phyloP scores from a whole-genome alignment of 2,113 vertebrate genomes.

The Xyliphius kryptos region DNA sequence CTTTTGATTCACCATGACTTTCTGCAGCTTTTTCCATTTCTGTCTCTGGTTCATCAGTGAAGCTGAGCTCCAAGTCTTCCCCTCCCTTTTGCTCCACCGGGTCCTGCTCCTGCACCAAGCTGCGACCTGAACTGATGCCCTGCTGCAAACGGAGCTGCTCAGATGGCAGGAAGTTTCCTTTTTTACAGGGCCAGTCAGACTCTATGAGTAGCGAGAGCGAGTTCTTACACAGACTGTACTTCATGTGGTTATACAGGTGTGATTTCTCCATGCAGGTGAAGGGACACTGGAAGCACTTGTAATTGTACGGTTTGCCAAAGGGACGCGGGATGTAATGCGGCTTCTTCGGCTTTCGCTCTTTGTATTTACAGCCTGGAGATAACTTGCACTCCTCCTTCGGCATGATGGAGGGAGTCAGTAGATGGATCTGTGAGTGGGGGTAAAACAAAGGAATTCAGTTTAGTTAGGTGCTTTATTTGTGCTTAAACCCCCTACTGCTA shows the following conservation, averaged over 20 bases:
- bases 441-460: too few relatives aligned
- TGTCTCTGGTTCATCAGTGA: slow-evolving; percentile 50
- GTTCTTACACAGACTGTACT: slow-evolving; percentile 98
- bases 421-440: too few relatives aligned
- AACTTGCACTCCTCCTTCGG: slow-evolving; percentile 83
- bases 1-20: slow-evolving; percentile 35
- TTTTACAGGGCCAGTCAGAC: slow-evolving; percentile 89
- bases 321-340: slow-evolving; percentile 95
- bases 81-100: slow-evolving; percentile 43
- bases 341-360: slow-evolving; percentile 93
- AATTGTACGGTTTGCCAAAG: slow-evolving; percentile 97
- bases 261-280: slow-evolving; percentile 99
- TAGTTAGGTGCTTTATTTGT: too few relatives aligned
- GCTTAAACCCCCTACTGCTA: too few relatives aligned
- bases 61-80: slow-evolving; percentile 52
- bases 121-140: slow-evolving; percentile 40
- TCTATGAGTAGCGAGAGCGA: slow-evolving; percentile 91
- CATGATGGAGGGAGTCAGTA: slow-evolving; percentile 69
- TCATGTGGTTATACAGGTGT: slow-evolving; percentile 99
- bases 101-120: slow-evolving; percentile 43
- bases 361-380: slow-evolving; percentile 79
- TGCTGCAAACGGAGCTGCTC: slow-evolving; percentile 74
- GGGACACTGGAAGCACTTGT: slow-evolving; percentile 98
- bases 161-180: slow-evolving; percentile 71
- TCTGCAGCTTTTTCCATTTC: slow-evolving; percentile 43